Percentiles rank a stretch among this genome's conserved stretches.
These are phyloP conservation scores for Bradysia coprophila DNA, from an alignment of 1,140 invertebrate species.

Conservation along the genomic window DNA sequence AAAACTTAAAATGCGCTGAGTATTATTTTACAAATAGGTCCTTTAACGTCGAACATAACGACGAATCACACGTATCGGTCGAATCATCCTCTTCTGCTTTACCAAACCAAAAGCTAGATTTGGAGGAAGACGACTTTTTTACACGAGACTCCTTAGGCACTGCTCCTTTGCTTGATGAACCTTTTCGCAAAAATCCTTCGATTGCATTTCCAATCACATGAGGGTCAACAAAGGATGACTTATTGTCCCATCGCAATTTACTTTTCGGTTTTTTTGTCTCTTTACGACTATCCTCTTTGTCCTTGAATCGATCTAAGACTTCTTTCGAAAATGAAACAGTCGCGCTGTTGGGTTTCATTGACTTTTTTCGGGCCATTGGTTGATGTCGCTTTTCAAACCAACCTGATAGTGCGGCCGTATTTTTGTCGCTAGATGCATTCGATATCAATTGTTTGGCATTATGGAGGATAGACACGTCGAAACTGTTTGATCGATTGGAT, in stretches of 20 bases:
- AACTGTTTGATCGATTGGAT: slow-evolving; percentile 55
- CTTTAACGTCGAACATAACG: slow-evolving; percentile 59
- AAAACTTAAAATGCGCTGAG: background rate
- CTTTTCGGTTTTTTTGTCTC: slow-evolving; percentile 15
- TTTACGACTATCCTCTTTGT: slow-evolving; percentile 12
- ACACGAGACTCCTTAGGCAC: slow-evolving; percentile 17
- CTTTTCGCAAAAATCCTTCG: slow-evolving; percentile 50
- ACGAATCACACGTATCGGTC: slow-evolving; percentile 49
- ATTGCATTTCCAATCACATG: slow-evolving; percentile 61
- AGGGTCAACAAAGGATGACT: slow-evolving; percentile 40
- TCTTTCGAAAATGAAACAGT: slow-evolving; percentile 31
- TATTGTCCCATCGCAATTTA: slow-evolving; percentile 19
- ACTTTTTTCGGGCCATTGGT: slow-evolving; percentile 44
- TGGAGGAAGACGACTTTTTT: slow-evolving; percentile 15
- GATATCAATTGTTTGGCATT: slow-evolving; percentile 23
- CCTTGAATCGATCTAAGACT: slow-evolving; percentile 24
- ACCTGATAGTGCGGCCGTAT: slow-evolving; percentile 33
- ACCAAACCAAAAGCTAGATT: slow-evolving; percentile 16
- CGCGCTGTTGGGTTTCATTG: slow-evolving; percentile 27
- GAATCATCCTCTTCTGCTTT: slow-evolving; percentile 38
- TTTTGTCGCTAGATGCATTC: slow-evolving; percentile 23
- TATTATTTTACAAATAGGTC: slow-evolving; percentile 62
- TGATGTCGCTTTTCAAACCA: slow-evolving; percentile 59
- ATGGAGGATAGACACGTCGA: slow-evolving; percentile 53
- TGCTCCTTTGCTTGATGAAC: slow-evolving; percentile 24